A percentile compares a stretch with the other conserved stretches of the same genome.
Conservation (phyloP, 2,888 invertebrate species). For the Ganaspis brasiliensis region DNA sequence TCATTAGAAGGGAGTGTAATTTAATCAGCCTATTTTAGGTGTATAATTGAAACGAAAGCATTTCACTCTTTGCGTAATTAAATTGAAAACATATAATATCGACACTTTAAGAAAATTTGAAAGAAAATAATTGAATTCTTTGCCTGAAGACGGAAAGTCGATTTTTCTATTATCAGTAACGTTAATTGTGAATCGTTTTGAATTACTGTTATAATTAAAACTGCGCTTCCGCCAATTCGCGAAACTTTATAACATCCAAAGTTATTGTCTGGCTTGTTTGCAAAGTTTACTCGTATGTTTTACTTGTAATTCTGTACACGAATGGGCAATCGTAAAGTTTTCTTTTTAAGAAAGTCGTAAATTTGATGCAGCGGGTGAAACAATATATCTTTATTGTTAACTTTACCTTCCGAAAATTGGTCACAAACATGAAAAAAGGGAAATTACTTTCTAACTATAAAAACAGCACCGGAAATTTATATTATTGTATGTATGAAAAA, state of each 20-base stretch:
- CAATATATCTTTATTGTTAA: not conserved
- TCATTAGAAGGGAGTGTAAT: constrained; percentile 9
- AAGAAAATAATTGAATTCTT: constrained; percentile 2
- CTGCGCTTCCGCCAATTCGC: constrained; percentile 5
- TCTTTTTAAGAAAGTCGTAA: not conserved
- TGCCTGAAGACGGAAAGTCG: not conserved
- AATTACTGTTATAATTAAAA: constrained; percentile 39
- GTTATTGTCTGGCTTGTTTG: constrained; percentile 16
- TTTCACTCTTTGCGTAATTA: not conserved
- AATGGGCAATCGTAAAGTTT: constrained; percentile 19
- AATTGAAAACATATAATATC: constrained; percentile 17
- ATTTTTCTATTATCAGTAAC: constrained; percentile 22
- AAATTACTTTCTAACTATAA: no score
- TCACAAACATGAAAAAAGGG: not conserved
- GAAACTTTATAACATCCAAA: constrained; percentile 9
- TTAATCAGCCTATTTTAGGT: not conserved
- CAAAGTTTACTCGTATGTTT: constrained; percentile 11
- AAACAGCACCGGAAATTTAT: not conserved
- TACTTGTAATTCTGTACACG: not conserved
- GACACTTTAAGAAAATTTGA: not conserved
- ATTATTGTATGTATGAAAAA: not conserved
- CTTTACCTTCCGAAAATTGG: not conserved
- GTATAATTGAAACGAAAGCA: not conserved
- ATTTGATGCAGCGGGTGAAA: not conserved
- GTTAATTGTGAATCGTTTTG: constrained; percentile 23